Evolutionary conservation across 2,113 vertebrate genomes (phyloP).

Genomic region (Heliornis fulica): DNA sequence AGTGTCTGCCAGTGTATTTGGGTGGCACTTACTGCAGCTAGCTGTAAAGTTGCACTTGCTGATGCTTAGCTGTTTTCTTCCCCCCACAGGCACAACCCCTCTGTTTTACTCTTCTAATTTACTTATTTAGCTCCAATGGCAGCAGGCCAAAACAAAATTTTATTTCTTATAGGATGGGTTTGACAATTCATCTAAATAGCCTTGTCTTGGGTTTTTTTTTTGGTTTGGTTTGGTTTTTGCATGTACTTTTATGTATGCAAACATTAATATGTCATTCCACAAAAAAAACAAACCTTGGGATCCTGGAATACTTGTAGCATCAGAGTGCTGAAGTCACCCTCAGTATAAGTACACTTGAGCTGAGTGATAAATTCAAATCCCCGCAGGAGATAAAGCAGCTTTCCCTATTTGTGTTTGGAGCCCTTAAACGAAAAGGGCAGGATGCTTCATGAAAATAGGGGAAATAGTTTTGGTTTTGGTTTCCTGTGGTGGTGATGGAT

Average conservation of each 20-base stretch:
- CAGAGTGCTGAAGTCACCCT: not conserved
- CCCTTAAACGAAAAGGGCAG: not conserved
- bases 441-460: not conserved
- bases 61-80: constrained; percentile 35
- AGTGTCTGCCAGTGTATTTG: constrained; percentile 18
- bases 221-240: no score
- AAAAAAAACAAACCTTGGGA: not conserved
- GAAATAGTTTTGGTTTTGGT: constrained; percentile 40
- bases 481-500: not conserved
- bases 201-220: not conserved
- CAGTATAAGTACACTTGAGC: not conserved
- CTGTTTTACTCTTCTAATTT: constrained; percentile 4
- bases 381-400: not conserved
- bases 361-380: not conserved
- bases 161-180: constrained; percentile 21
- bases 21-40: constrained; percentile 10
- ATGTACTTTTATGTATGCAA: not conserved
- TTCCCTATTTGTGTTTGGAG: not conserved
- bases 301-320: not conserved
- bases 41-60: constrained; percentile 29
- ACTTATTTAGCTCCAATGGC: constrained; percentile 45
- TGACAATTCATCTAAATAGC: not conserved
- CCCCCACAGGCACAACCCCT: not conserved
- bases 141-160: constrained; percentile 50
- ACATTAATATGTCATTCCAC: not conserved